A percentile compares a stretch with the other conserved stretches of the same genome.
Evolutionary conservation across 2,113 vertebrate species (phyloP).

Genomic region (Tragelaphus buxtoni): DNA sequence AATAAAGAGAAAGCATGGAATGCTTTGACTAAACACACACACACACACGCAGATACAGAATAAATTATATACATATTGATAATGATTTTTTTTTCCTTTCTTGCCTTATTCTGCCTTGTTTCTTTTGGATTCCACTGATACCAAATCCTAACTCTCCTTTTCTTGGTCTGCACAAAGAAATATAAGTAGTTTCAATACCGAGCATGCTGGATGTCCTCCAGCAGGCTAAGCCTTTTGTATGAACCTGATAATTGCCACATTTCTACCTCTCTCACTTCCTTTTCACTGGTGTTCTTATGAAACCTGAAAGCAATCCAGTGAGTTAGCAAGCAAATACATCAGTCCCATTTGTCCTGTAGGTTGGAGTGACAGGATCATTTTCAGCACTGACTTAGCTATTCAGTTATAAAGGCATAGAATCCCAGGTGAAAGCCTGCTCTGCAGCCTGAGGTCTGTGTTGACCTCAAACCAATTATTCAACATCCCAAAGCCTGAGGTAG

Average conservation of each 20-base stretch:
- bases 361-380: not conserved
- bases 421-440: not conserved
- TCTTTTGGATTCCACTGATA: not conserved
- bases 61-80: not conserved
- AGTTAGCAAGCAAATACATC: slow-evolving; percentile 5
- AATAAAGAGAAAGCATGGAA: not conserved
- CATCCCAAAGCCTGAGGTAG: not conserved
- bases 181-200: not conserved
- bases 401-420: not conserved
- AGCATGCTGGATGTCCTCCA: not conserved
- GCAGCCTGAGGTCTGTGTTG: not conserved
- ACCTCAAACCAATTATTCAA: not conserved
- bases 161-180: not conserved
- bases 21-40: not conserved
- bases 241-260: not conserved
- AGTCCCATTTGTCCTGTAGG: not conserved
- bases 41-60: not conserved
- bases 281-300: not conserved
- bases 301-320: not conserved
- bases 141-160: not conserved
- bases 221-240: not conserved
- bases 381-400: not conserved
- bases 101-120: not conserved
- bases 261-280: not conserved
- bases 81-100: not conserved